These are phyloP conservation scores for Herminia tarsipennalis DNA, from an alignment of 2,888 invertebrate species.

Conservation along the genomic window DNA sequence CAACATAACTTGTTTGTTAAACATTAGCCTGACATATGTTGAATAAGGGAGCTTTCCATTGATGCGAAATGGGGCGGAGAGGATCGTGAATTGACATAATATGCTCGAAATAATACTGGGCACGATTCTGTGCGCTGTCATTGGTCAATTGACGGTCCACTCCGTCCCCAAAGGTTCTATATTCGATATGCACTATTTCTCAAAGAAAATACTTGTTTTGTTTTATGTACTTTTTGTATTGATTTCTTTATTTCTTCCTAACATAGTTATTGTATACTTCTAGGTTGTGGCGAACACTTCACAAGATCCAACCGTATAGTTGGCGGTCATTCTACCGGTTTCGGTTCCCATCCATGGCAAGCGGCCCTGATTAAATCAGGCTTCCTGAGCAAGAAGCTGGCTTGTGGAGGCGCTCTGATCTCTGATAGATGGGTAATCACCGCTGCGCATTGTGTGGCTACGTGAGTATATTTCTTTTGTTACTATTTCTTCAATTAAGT, in stretches of 20 bases:
- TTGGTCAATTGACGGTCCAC: too few species aligned
- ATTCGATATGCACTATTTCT: too few species aligned
- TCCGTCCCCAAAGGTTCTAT: too few species aligned
- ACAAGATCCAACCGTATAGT: slow-evolving; percentile 96
- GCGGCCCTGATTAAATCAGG: slow-evolving; percentile 96
- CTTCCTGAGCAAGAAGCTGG: slow-evolving; percentile 94
- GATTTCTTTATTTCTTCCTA: background rate
- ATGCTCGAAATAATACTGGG: too few species aligned
- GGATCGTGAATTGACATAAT: too few species aligned
- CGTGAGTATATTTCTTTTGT: slow-evolving; percentile 85
- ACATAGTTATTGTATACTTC: slow-evolving; percentile 45
- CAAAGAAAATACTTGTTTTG: background rate
- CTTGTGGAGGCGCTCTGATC: slow-evolving; percentile 95
- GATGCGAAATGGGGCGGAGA: too few species aligned
- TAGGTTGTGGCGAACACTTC: slow-evolving; percentile 96
- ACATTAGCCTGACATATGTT: too few species aligned
- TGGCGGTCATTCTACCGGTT: slow-evolving; percentile 95
- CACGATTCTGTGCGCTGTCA: too few species aligned
- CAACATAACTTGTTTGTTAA: too few species aligned
- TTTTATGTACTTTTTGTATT: background rate
- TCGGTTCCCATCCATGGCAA: slow-evolving; percentile 98
- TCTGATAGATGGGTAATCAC: slow-evolving; percentile 97
- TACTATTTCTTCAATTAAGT: too few species aligned
- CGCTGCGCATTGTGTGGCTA: slow-evolving; percentile 96
- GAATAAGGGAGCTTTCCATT: too few species aligned